Percentiles rank a stretch among this genome's conserved stretches.
phyloP scores from a whole-genome alignment of 2,797 vertebrate species.

The Prionace glauca region DNA sequence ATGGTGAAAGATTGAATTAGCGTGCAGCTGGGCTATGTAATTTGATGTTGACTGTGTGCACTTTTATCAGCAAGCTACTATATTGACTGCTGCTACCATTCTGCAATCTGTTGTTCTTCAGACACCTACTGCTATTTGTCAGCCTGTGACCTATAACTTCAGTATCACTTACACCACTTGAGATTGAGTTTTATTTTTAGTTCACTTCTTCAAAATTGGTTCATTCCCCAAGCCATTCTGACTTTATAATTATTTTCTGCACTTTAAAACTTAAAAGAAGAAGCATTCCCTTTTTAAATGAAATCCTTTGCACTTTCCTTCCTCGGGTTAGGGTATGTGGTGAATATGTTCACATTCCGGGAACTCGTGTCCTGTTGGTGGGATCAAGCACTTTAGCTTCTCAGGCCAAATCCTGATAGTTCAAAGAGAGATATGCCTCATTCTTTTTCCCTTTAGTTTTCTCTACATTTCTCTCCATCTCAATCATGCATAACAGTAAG shows the following conservation, averaged over 20 bases:
- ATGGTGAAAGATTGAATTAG: conserved; percentile 14
- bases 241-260: neutral
- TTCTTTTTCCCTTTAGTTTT: neutral
- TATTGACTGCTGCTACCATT: conserved; percentile 15
- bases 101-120: conserved; percentile 21
- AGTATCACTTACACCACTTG: conserved; percentile 21
- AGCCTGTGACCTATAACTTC: conserved; percentile 4
- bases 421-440: neutral
- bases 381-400: neutral
- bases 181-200: conserved; percentile 37
- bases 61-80: neutral
- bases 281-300: neutral
- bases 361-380: neutral
- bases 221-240: neutral
- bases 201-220: conserved; percentile 1
- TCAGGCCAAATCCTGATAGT: neutral
- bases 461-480: neutral
- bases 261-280: neutral
- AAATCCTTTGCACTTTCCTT: neutral
- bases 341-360: neutral
- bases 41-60: conserved; percentile 13
- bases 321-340: neutral
- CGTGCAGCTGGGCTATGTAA: conserved; percentile 19
- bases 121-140: neutral
- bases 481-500: neutral